phyloP scores from a whole-genome alignment of 1,140 invertebrate species.

The Drosophila varians region DNA sequence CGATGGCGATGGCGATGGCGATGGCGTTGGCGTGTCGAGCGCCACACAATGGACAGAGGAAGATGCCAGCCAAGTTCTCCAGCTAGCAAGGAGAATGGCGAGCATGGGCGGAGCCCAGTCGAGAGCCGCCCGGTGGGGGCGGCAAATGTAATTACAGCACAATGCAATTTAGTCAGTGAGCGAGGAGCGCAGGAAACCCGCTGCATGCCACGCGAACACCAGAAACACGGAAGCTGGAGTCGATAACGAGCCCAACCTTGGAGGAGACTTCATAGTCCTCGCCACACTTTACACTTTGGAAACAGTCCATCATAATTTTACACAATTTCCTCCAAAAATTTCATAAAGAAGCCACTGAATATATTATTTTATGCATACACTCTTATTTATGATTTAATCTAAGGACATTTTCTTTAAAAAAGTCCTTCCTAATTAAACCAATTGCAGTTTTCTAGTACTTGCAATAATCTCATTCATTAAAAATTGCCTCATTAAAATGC shows the following conservation, averaged over 20 bases:
- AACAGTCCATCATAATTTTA: conserved; percentile 20
- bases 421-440: background rate
- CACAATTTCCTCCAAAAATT: conserved; percentile 29
- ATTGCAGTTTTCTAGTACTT: background rate
- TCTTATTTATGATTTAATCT: too few species aligned
- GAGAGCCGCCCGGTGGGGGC: conserved; percentile 8
- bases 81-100: background rate
- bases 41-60: conserved; percentile 62
- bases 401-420: too few species aligned
- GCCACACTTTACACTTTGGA: conserved; percentile 4
- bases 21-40: conserved; percentile 56
- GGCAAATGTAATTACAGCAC: conserved; percentile 80
- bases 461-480: background rate
- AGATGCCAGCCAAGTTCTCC: conserved; percentile 27
- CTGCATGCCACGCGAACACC: conserved; percentile 35
- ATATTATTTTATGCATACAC: too few species aligned
- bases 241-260: conserved; percentile 77
- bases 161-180: conserved; percentile 74
- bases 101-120: background rate
- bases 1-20: conserved; percentile 9
- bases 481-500: background rate
- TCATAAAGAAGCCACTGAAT: too few species aligned
- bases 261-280: conserved; percentile 7
- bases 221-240: conserved; percentile 66
- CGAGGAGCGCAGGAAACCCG: conserved; percentile 35